Evolutionary conservation across 2,888 invertebrate species (phyloP), one percentile per base, ranked within the genome.

Genomic region (Lysandra coridon): DNA sequence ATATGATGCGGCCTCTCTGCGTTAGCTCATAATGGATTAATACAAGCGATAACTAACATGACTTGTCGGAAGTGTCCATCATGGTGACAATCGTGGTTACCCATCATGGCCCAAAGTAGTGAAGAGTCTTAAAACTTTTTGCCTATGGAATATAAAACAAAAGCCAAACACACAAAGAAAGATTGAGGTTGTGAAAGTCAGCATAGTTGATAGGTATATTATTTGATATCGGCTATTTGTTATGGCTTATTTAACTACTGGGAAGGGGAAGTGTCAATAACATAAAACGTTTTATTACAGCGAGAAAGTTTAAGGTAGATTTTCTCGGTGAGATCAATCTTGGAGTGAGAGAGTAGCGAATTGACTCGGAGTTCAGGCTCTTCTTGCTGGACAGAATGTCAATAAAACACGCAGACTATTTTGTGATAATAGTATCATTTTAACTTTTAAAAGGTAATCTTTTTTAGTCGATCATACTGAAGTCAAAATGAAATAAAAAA

Each of bases 271-370:
- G 64, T 64, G 64, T 64, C 23, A 23, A 30, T 30, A 30, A 30
- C 64, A 64, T 64, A 64, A 64, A 64, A 30, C 64, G 10, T 64
- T 64, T 30, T 64, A 64, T 64, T 64, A 30, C 23, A 62, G 17
- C 64, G 64, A 12, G 64, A 64, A 64, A 64, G 64, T 30, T 64
- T 12, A 6, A 7, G n/a, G 23, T 62, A 30, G 30, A 23, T 30
- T 30, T 30, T 64, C 30, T 30, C 30, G 12, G 10, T 12, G 12
- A 30, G 64, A 23, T 64, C 23, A 30, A 62, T 12, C 30, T 30
- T 64, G 62, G 62, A 62, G 57, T 49, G 10, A 49, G 57, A 17
- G 57, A 57, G 4, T 0, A 57, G 17, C 57, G 17, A 57, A 57
- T 17, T 4, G 14, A 57, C 17, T 57, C 57, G 12, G 14, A 4